phyloP scores from a whole-genome alignment of 2,797 vertebrate species.

The Acanthurus lineatus region DNA sequence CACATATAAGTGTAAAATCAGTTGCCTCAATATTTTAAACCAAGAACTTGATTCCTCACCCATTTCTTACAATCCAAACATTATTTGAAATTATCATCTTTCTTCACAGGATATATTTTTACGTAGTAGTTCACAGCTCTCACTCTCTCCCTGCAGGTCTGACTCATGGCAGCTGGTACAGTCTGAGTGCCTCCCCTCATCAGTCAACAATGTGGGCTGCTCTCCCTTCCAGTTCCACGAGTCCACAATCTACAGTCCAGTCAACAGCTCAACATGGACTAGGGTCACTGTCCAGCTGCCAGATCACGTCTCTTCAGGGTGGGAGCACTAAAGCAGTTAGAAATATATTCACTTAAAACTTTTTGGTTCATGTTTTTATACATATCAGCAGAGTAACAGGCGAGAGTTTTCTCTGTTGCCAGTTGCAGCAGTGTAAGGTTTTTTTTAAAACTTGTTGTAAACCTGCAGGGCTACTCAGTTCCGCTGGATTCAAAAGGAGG shows the following conservation, averaged over 20 bases:
- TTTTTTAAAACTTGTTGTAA: neutral
- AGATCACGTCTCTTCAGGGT: slow-evolving; percentile 98
- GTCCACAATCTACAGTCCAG: slow-evolving; percentile 96
- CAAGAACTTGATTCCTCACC: neutral
- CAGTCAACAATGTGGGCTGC: slow-evolving; percentile 96
- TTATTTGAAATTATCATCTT: neutral
- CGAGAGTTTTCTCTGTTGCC: neutral
- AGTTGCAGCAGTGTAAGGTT: neutral
- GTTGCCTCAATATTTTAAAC: neutral
- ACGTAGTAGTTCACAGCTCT: slow-evolving; percentile 6
- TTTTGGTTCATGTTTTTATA: neutral
- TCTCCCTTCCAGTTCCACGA: slow-evolving; percentile 99
- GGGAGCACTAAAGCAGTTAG: slow-evolving; percentile 16
- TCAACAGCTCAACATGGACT: slow-evolving; percentile 96
- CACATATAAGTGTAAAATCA: neutral
- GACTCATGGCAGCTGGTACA: slow-evolving; percentile 97
- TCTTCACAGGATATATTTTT: neutral
- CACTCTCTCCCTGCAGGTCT: slow-evolving; percentile 82
- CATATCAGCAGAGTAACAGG: neutral
- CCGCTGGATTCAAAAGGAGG: slow-evolving; percentile 98
- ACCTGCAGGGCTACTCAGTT: slow-evolving; percentile 94
- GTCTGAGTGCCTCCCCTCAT: slow-evolving; percentile 97
- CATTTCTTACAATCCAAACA: neutral
- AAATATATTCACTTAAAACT: too few species aligned
- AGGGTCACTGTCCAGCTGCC: slow-evolving; percentile 96